Base-by-base conservation (phyloP, 2,797 vertebrate species). In the Sebastes cheni region DNA sequence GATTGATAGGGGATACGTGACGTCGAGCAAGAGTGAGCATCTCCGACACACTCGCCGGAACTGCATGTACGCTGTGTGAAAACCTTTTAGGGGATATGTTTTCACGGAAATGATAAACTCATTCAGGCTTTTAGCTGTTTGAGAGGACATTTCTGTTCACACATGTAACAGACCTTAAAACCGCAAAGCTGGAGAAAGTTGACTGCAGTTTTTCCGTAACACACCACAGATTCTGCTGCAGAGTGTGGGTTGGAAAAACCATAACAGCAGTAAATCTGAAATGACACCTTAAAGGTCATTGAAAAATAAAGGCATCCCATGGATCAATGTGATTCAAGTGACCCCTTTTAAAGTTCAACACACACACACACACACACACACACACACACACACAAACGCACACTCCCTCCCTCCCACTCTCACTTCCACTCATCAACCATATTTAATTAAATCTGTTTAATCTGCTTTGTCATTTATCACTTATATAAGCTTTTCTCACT, bases 231-330 rank as follows among this genome's bases (percentile, higher is more conserved):
- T 72, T 64, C 32, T 56, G 61, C 46, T 3, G 8, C 39, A 52
- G 36, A 52, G 29, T 32, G 74, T 32, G 58, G 25, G 58, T 14
- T 23, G 56, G 36, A 32, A 70, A 72, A 61, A 46, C 36, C 16
- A 23, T 18, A 62, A 64, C 22, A 36, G 56, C 56, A 79, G 64
- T 64, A 66, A 80, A 79, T 73, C 50, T 29, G 54, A 80, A 73
- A 65, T 42, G 46, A 87, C 81, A 72, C 68, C 54, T 59, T 72
- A 79, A 79, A 86, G 87, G 89, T 89, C 81, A 81, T 46, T 79
- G 70, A 60, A 81, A 87, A 84, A 83, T 67, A 78, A 84, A 80
- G 29, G 18, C 42, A 52, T 81, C 70, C 52, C 34, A 72, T 50
- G 52, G 50, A 69, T 81, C 65, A 82, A 50, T 54, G 23, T 77